A percentile compares a stretch with the other conserved stretches of the same genome.
Conservation (phyloP, 2,888 invertebrate genomes). For the Miltochrista miniata region DNA sequence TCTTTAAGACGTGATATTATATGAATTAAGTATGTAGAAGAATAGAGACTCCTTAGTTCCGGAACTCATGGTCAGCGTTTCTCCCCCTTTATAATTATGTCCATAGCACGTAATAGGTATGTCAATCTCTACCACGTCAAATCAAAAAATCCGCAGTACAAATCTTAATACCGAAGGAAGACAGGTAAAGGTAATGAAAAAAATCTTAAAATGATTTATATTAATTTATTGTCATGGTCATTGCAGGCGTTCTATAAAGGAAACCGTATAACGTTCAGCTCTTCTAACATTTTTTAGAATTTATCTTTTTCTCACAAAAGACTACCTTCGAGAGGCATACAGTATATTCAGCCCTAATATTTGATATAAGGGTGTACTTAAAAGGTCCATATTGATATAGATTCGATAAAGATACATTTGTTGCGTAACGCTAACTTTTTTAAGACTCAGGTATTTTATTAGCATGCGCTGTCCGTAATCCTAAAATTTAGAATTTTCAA, state of each 20-base stretch:
- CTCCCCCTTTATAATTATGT: too few species aligned
- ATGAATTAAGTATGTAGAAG: too few species aligned
- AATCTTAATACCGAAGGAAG: background rate
- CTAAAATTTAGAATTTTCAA: too few species aligned
- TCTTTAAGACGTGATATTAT: too few species aligned
- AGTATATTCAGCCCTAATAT: constrained; percentile 16
- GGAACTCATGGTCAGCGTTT: too few species aligned
- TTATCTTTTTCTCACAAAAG: constrained; percentile 11
- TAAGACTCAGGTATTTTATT: constrained; percentile 34
- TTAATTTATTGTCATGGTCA: background rate
- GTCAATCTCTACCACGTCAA: too few species aligned
- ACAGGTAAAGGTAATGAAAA: background rate
- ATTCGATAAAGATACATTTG: constrained; percentile 10
- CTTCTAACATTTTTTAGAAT: constrained; percentile 5
- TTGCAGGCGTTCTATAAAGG: too few species aligned
- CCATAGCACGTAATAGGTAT: too few species aligned
- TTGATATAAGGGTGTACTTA: constrained; percentile 21
- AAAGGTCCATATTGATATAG: constrained; percentile 19
- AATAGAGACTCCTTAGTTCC: too few species aligned
- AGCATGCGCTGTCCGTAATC: too few species aligned
- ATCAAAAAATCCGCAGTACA: too few species aligned
- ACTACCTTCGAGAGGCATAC: constrained; percentile 9
- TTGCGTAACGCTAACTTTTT: constrained; percentile 27
- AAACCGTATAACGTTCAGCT: background rate
- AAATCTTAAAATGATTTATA: background rate